Conservation (phyloP, 2,888 invertebrate genomes). For the Phania funesta region DNA sequence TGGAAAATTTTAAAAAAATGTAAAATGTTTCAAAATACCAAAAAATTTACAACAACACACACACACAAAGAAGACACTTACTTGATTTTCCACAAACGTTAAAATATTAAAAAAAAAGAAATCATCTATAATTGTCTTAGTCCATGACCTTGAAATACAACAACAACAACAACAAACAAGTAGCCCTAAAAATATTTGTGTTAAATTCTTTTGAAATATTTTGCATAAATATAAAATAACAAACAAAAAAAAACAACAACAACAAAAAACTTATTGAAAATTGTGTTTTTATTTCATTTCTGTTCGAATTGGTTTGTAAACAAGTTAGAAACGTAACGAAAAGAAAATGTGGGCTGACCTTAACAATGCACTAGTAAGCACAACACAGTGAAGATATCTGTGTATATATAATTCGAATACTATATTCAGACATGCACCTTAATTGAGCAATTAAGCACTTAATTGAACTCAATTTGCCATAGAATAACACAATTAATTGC, state of each 20-base stretch:
- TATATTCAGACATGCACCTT: no score
- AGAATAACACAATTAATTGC: no score
- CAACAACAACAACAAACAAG: slow-evolving; percentile 36
- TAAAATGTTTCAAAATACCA: slow-evolving; percentile 75
- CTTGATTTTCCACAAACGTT: slow-evolving; percentile 49
- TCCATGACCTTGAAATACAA: neutral
- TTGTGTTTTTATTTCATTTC: slow-evolving; percentile 68
- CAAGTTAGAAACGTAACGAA: neutral
- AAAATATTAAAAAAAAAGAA: neutral
- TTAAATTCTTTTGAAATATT: slow-evolving; percentile 79
- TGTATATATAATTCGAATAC: neutral
- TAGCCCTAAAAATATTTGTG: slow-evolving; percentile 71
- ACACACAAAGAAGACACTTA: slow-evolving; percentile 21
- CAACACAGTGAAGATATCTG: slow-evolving; percentile 3
- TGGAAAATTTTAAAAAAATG: slow-evolving; percentile 65
- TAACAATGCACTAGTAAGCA: neutral
- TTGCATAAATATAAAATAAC: slow-evolving; percentile 79
- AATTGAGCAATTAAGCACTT: no score
- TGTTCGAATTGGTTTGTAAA: slow-evolving; percentile 62
- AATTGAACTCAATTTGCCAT: no score
- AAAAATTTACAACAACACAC: slow-evolving; percentile 27
- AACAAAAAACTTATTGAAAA: slow-evolving; percentile 59
- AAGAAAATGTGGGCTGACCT: neutral
- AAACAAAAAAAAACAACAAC: slow-evolving; percentile 69
- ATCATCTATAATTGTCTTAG: neutral